These are phyloP conservation scores for Caiman crocodilus DNA, from an alignment of 2,797 vertebrate genomes.

Conservation along the genomic window DNA sequence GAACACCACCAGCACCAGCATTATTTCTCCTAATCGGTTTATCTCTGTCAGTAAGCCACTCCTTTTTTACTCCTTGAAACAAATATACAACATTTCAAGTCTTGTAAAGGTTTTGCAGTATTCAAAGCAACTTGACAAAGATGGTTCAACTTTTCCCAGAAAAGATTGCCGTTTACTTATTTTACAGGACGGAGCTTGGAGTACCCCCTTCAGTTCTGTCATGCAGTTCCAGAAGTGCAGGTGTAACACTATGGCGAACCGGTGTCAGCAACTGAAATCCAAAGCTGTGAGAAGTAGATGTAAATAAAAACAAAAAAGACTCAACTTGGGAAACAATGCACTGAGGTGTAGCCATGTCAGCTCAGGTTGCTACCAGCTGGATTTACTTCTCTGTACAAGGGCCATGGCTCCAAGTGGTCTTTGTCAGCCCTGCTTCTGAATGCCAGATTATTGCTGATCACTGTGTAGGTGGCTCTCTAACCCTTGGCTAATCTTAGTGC, in stretches of 20 bases:
- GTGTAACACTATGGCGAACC: conserved; percentile 43
- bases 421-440: conserved; percentile 47
- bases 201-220: conserved; percentile 35
- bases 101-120: conserved; percentile 31
- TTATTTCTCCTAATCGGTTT: not conserved
- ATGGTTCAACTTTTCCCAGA: conserved; percentile 62
- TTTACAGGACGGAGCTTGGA: conserved; percentile 44
- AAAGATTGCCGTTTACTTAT: conserved; percentile 50
- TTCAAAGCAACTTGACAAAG: conserved; percentile 6
- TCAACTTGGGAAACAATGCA: conserved; percentile 48
- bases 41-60: not conserved
- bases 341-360: not conserved
- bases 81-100: not conserved
- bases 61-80: not conserved
- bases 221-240: conserved; percentile 32
- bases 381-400: conserved; percentile 19
- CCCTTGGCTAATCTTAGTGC: conserved; percentile 49
- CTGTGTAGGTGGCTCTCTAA: not conserved
- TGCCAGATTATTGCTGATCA: conserved; percentile 51
- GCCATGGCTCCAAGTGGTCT: not conserved
- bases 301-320: not conserved
- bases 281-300: conserved; percentile 19
- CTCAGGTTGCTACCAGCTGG: conserved; percentile 31
- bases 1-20: not conserved
- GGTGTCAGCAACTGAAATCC: conserved; percentile 8